These are phyloP conservation scores for Ammodytes dubius DNA, from an alignment of 2,113 vertebrate species.

Conservation along the genomic window DNA sequence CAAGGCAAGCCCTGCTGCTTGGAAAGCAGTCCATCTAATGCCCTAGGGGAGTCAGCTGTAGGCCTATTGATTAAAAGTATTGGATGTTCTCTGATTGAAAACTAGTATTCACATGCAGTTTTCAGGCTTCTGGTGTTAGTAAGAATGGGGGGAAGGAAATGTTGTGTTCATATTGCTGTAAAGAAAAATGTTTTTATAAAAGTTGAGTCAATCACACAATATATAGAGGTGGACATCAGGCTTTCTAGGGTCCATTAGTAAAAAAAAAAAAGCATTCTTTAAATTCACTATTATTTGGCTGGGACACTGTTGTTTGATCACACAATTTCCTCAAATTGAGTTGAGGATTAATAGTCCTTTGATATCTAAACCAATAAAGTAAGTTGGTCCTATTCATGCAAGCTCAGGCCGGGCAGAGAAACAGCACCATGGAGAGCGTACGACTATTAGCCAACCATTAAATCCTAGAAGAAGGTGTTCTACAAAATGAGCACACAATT, in stretches of 20 bases:
- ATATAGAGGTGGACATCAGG: neutral
- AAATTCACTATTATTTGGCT: neutral
- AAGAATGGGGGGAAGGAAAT: neutral
- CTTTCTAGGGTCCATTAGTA: neutral
- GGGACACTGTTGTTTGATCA: neutral
- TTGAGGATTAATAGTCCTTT: slow-evolving; percentile 9
- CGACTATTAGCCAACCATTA: neutral
- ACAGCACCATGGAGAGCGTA: slow-evolving; percentile 42
- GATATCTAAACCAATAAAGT: neutral
- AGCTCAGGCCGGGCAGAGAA: neutral
- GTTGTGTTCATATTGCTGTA: slow-evolving; percentile 8
- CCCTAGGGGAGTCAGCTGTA: slow-evolving; percentile 35
- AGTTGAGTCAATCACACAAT: neutral
- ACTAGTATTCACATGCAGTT: slow-evolving; percentile 13
- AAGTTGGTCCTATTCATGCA: neutral
- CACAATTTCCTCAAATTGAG: slow-evolving; percentile 9
- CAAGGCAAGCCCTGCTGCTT: slow-evolving; percentile 59
- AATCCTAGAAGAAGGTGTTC: slow-evolving; percentile 22
- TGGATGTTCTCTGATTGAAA: slow-evolving; percentile 20
- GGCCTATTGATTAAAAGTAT: slow-evolving; percentile 44
- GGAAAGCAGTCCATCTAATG: slow-evolving; percentile 52
- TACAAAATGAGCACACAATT: slow-evolving; percentile 7
- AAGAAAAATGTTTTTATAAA: neutral
- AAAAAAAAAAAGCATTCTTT: neutral
- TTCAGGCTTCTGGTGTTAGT: slow-evolving; percentile 24